These are phyloP conservation scores for Recurvirostra avosetta DNA, from an alignment of 2,113 vertebrate genomes.

Conservation along the genomic window DNA sequence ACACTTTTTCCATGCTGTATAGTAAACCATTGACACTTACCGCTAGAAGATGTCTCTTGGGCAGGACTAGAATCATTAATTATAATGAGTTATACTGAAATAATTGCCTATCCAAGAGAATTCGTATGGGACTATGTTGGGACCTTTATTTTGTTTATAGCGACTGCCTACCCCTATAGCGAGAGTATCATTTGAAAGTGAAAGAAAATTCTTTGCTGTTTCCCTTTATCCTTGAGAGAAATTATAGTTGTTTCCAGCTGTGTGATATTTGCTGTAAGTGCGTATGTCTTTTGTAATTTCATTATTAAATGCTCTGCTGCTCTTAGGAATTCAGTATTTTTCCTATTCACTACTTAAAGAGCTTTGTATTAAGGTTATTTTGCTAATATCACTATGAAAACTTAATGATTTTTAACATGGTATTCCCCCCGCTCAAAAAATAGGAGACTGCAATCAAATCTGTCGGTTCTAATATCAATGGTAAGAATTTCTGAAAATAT, in stretches of 20 bases:
- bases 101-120: neutral
- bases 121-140: neutral
- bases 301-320: neutral
- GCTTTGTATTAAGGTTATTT: neutral
- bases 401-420: neutral
- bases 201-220: neutral
- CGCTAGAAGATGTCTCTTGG: neutral
- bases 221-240: neutral
- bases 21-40: neutral
- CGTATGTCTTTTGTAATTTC: neutral
- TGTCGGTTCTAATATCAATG: neutral
- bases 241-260: neutral
- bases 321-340: neutral
- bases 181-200: neutral
- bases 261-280: neutral
- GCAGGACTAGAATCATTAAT: neutral
- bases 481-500: slow-evolving; percentile 5
- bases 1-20: neutral
- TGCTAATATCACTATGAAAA: neutral
- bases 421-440: neutral
- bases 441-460: neutral
- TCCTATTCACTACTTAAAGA: neutral
- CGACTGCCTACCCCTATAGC: neutral
- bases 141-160: neutral
- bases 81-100: neutral